phyloP scores from a whole-genome alignment of 2,797 vertebrate species.

The Amblyraja radiata region DNA sequence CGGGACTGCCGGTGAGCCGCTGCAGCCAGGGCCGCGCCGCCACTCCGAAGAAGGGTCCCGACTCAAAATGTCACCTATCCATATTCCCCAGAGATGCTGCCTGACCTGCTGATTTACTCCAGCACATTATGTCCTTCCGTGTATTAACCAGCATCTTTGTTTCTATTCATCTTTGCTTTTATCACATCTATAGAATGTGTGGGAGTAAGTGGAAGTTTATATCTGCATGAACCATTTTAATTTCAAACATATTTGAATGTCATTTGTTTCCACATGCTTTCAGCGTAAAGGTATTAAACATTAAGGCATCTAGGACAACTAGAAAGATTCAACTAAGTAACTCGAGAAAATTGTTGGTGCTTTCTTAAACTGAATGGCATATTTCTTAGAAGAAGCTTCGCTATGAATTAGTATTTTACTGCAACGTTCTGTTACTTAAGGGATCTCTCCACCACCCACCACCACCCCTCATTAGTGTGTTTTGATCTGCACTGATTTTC shows the following conservation, averaged over 20 bases:
- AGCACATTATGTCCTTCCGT: no score
- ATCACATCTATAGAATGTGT: not conserved
- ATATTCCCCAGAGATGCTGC: no score
- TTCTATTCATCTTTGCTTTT: not conserved
- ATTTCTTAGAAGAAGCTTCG: not conserved
- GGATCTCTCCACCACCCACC: no score
- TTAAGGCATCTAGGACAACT: not conserved
- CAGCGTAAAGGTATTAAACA: not conserved
- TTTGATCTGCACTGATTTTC: not conserved
- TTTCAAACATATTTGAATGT: not conserved
- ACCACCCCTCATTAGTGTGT: not conserved
- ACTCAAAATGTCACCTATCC: no score
- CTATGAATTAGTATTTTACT: not conserved
- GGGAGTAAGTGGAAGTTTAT: not conserved
- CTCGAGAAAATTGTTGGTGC: not conserved
- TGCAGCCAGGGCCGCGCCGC: no score
- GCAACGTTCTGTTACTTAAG: not conserved
- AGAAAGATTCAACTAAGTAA: not conserved
- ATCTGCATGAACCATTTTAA: not conserved
- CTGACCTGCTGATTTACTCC: no score
- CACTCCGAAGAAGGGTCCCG: no score
- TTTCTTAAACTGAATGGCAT: not conserved
- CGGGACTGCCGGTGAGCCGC: no score
- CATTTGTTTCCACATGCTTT: not conserved
- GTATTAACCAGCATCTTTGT: no score